Percentiles rank a stretch among this genome's conserved stretches.
Conservation (phyloP, 1,140 invertebrate species). For the Ceratosolen solmsi region DNA sequence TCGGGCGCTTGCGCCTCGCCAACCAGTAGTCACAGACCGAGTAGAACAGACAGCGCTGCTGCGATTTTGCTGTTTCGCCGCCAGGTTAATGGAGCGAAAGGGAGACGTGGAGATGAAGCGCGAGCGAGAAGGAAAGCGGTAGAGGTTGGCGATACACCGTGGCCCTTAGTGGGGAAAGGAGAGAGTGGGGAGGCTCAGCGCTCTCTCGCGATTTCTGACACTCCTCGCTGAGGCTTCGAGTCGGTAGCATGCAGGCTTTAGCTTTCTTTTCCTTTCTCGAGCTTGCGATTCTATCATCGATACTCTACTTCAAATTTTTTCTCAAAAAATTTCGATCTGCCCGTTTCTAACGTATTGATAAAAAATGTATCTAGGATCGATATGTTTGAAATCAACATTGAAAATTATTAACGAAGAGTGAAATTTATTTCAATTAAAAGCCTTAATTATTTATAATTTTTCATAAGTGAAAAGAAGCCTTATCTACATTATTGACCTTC, state of each 20-base stretch:
- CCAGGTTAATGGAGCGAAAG: conserved; percentile 48
- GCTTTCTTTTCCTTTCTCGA: background rate
- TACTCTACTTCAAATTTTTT: too few species aligned
- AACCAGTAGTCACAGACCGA: conserved; percentile 47
- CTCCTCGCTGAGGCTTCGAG: conserved; percentile 36
- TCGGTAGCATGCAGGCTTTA: background rate
- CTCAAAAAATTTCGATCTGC: too few species aligned
- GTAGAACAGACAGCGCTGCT: conserved; percentile 35
- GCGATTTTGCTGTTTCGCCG: conserved; percentile 42
- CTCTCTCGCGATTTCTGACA: background rate
- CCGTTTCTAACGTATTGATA: too few species aligned
- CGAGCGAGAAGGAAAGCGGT: background rate
- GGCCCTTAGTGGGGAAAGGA: background rate
- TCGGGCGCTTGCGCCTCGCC: conserved; percentile 38
- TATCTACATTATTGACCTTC: too few species aligned
- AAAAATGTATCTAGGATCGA: too few species aligned
- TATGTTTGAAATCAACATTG: too few species aligned
- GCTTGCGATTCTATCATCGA: too few species aligned
- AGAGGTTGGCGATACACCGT: conserved; percentile 11
- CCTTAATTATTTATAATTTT: too few species aligned
- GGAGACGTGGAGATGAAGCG: conserved; percentile 6
- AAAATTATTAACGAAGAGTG: too few species aligned
- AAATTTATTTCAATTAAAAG: too few species aligned
- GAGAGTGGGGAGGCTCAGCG: conserved; percentile 7
- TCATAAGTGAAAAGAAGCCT: too few species aligned